Evolutionary conservation across 2,888 invertebrate species (phyloP), one percentile per base, ranked within the genome.

Genomic region (Metalampra italica): DNA sequence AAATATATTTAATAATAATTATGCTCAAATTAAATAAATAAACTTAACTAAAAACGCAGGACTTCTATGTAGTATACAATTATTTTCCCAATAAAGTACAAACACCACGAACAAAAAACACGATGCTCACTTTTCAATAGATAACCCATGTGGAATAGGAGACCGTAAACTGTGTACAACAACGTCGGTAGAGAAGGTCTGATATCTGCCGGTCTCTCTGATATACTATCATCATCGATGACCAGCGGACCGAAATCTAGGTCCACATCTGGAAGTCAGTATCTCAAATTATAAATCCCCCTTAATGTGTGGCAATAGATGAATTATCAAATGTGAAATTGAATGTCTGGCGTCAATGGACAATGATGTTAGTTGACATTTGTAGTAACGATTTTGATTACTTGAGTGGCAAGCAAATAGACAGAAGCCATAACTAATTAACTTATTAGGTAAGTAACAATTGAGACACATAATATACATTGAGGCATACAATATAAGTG

Each of bases 91-190:
- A 34, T 9, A 9, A n/a, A n/a, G 36, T 36, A n/a, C 3, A 36
- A 36, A n/a, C 68, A 58, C 62, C 69, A 59, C 58, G 57, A 54
- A 41, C 45, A 55, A 43, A 38, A 44, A 43, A 37, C 22, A 66
- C 62, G 78, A 86, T 87, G 88, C 90, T 90, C 90, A 90, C 90
- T 83, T 82, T 73, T 81, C 54, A 82, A 71, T 55, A 89, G 73
- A 66, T 74, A 79, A 65, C 89, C 89, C 85, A 90, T 86, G 82
- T 89, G 88, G 78, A 85, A 86, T 56, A 90, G 81, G 42, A 90
- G 72, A 63, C 90, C 88, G 60, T 85, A 90, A 57, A 90, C 78
- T 50, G 87, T 87, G 75, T 90, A 90, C 59, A 90, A 69, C 57
- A 86, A 66, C 66, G 90, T 73, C 54, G 90, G 86, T 52, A 90